These are phyloP conservation scores for Flexamia atlantica DNA, from an alignment of 2,888 invertebrate genomes.

Conservation along the genomic window DNA sequence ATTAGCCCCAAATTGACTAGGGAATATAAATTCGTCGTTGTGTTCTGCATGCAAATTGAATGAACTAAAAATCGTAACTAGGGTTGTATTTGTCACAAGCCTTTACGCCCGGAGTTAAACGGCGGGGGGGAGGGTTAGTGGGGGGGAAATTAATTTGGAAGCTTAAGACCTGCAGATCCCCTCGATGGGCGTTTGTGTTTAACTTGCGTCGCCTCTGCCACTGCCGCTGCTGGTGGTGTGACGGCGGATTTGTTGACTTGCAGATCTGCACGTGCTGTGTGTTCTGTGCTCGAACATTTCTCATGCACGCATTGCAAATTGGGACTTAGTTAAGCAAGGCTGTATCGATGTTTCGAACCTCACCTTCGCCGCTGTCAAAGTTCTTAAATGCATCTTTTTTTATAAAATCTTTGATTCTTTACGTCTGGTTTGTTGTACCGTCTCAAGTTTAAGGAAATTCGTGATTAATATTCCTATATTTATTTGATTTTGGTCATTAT, in stretches of 20 bases:
- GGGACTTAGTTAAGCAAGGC: too few species aligned
- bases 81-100: constrained; percentile 48
- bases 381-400: too few species aligned
- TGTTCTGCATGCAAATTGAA: constrained; percentile 57
- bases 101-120: constrained; percentile 45
- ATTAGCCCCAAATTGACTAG: constrained; percentile 47
- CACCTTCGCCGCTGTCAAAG: too few species aligned
- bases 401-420: too few species aligned
- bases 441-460: too few species aligned
- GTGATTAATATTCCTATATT: too few species aligned
- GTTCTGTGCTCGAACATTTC: too few species aligned
- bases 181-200: constrained; percentile 34
- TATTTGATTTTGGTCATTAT: too few species aligned
- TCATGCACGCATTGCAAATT: too few species aligned
- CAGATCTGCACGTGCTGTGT: background rate
- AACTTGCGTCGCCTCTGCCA: background rate
- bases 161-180: constrained; percentile 39
- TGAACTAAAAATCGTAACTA: constrained; percentile 57
- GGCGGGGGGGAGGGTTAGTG: constrained; percentile 1
- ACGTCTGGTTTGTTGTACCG: too few species aligned
- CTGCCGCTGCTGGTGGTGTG: background rate
- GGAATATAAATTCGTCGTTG: constrained; percentile 51
- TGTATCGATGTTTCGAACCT: too few species aligned
- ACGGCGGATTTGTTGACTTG: background rate
- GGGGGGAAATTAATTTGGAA: constrained; percentile 58